Percentiles rank a stretch among this genome's conserved stretches.
Evolutionary conservation across 2,113 vertebrate genomes (phyloP).

Genomic region (Clarias magur): DNA sequence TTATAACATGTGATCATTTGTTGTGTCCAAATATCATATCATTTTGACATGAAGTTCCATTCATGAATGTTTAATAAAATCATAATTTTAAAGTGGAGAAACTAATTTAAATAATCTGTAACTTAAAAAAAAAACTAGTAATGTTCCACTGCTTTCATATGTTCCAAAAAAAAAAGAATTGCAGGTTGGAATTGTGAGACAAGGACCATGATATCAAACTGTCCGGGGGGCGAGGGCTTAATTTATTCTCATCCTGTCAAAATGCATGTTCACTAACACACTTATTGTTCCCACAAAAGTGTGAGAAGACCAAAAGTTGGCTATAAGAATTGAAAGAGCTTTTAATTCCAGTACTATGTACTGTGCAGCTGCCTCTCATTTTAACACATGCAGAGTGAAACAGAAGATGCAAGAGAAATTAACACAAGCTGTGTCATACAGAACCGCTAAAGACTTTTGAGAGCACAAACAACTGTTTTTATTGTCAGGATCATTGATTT

Average conservation of each 20-base stretch:
- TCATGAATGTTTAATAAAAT: not conserved
- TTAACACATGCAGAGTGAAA: slow-evolving; percentile 5
- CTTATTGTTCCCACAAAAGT: not conserved
- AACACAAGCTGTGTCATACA: not conserved
- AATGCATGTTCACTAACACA: not conserved
- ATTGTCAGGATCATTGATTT: not conserved
- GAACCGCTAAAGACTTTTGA: not conserved
- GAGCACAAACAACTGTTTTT: not conserved
- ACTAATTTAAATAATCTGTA: not conserved
- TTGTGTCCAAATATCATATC: not conserved
- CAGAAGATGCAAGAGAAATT: not conserved
- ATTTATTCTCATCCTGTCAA: not conserved
- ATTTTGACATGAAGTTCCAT: not conserved
- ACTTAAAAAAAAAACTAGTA: not conserved
- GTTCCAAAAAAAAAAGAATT: not conserved
- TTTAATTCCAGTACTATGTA: not conserved
- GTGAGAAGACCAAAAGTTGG: not conserved
- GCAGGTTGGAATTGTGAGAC: not conserved
- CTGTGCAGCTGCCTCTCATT: not conserved
- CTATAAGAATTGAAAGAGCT: not conserved
- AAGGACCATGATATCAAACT: not conserved
- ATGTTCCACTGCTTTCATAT: not conserved
- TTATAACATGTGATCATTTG: not conserved
- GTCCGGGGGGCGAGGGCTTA: not conserved
- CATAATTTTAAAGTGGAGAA: not conserved